A percentile compares a stretch with the other conserved stretches of the same genome.
Conservation (phyloP, 64 coral and sea anemone species). For the Porites australiensis region DNA sequence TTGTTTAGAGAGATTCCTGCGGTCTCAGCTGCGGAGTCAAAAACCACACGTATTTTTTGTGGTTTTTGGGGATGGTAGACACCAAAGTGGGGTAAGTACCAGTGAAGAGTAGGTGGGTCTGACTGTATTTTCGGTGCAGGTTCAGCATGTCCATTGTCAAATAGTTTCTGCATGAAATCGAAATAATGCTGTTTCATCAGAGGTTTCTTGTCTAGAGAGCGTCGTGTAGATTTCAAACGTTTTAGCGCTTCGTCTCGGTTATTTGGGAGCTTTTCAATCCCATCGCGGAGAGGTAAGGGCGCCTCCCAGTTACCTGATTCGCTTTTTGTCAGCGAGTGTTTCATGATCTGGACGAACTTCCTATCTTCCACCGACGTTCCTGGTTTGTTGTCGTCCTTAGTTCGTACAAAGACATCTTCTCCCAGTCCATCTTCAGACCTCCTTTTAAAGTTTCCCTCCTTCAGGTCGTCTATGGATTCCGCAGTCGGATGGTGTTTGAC, state of each 20-base stretch:
- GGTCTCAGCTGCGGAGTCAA: conserved; percentile 24
- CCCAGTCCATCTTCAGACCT: conserved; percentile 43
- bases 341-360: conserved; percentile 57
- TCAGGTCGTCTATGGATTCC: background rate
- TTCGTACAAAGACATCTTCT: conserved; percentile 14
- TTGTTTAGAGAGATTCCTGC: conserved; percentile 65
- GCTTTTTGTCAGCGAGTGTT: background rate
- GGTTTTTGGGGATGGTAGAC: background rate
- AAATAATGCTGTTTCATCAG: conserved; percentile 64
- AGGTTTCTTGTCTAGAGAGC: conserved; percentile 31
- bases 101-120: background rate
- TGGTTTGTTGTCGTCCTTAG: conserved; percentile 54
- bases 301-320: conserved; percentile 53
- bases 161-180: conserved; percentile 67
- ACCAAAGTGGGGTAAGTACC: background rate
- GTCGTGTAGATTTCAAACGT: conserved; percentile 30
- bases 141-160: conserved; percentile 61
- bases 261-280: conserved; percentile 26
- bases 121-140: background rate
- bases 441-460: background rate
- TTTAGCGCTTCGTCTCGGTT: conserved; percentile 4
- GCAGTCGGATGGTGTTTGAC: background rate
- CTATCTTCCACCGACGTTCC: conserved; percentile 68
- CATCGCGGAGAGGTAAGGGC: conserved; percentile 24
- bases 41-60: background rate